Evolutionary conservation across 2,888 invertebrate genomes (phyloP).

Genomic region (Helleia helle): DNA sequence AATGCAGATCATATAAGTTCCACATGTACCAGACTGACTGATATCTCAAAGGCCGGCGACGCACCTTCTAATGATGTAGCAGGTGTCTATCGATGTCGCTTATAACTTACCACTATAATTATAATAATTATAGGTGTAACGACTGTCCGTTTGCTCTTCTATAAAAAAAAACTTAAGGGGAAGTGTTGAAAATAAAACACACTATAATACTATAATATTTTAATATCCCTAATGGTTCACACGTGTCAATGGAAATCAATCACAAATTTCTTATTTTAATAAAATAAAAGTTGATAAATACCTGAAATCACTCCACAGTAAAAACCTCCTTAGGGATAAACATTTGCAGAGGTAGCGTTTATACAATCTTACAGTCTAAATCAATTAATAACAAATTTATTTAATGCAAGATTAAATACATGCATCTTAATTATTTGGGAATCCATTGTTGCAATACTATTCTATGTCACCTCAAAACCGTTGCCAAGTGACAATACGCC

Average conservation of each 20-base stretch:
- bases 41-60: no score
- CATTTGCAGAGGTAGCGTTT: conserved; percentile 48
- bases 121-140: no score
- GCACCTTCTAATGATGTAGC: no score
- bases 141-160: no score
- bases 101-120: no score
- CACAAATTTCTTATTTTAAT: conserved; percentile 38
- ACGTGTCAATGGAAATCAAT: conserved; percentile 42
- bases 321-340: conserved; percentile 50
- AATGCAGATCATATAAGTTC: no score
- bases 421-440: conserved; percentile 43
- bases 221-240: conserved; percentile 43
- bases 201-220: conserved; percentile 32
- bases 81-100: no score
- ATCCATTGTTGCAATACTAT: conserved; percentile 29
- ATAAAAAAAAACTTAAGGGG: no score
- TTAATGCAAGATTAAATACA: conserved; percentile 39
- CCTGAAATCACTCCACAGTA: conserved; percentile 65
- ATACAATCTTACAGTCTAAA: conserved; percentile 43
- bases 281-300: conserved; percentile 62
- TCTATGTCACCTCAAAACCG: conserved; percentile 65
- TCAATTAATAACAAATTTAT: conserved; percentile 42
- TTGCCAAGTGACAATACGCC: conserved; percentile 30
- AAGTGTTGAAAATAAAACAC: conserved; percentile 23
- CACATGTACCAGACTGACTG: no score